Percentiles rank a stretch among this genome's conserved stretches.
These are phyloP conservation scores for Australoheros scitulus DNA, from an alignment of 2,113 vertebrate genomes.

Conservation along the genomic window DNA sequence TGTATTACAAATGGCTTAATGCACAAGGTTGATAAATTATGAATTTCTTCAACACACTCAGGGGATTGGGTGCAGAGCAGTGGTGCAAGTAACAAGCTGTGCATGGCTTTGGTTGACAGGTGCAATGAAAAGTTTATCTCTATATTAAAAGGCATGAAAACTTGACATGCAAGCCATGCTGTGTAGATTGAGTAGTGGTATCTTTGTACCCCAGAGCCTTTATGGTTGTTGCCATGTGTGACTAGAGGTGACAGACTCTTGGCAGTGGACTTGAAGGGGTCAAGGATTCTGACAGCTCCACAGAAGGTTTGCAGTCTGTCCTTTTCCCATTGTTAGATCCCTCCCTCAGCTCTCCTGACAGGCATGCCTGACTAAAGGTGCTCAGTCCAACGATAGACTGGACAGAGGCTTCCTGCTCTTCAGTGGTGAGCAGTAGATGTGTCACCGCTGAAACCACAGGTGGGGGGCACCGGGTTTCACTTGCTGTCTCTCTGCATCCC, in stretches of 20 bases:
- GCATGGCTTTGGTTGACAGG: conserved; percentile 28
- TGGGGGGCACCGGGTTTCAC: not conserved
- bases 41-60: not conserved
- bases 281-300: conserved; percentile 64
- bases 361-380: conserved; percentile 42
- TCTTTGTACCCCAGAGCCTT: conserved; percentile 9
- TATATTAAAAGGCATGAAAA: conserved; percentile 26
- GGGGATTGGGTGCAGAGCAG: not conserved
- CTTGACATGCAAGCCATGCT: not conserved
- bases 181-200: not conserved
- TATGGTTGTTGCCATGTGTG: conserved; percentile 5
- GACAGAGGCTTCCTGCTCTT: conserved; percentile 31
- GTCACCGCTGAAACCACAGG: conserved; percentile 21
- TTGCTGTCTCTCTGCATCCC: not conserved
- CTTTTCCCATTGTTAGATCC: conserved; percentile 17
- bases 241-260: conserved; percentile 32
- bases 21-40: conserved; percentile 15
- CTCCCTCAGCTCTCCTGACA: conserved; percentile 24
- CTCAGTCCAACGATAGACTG: conserved; percentile 29
- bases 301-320: conserved; percentile 35
- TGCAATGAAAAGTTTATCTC: conserved; percentile 24
- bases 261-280: conserved; percentile 15
- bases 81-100: not conserved
- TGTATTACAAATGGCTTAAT: conserved; percentile 1
- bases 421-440: conserved; percentile 16